Evolutionary conservation across 2,797 vertebrate genomes (phyloP), one percentile per base, ranked within the genome.

Genomic region (Acanthiza pusilla): DNA sequence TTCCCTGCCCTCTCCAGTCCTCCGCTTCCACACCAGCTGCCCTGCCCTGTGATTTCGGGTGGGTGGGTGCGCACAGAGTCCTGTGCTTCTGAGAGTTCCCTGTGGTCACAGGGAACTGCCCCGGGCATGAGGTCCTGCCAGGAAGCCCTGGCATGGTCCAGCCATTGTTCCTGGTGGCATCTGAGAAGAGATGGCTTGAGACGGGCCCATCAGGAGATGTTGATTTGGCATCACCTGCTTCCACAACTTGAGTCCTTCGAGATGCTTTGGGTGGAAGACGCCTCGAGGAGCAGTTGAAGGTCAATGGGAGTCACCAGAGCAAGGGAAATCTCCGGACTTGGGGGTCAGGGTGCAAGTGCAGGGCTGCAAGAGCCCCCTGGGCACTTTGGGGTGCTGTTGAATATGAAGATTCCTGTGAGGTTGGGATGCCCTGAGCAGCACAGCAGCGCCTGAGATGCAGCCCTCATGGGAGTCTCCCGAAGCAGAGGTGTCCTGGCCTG

Each of bases 1-100:
- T 30, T 60, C 79, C 92, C 91, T 91, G 50, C 43, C 91, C 58
- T 79, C 32, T 43, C 60, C 66, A 53, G 43, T 20, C 68, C 43
- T 72, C 14, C 23, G 89, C 96, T 97, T 96, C 96, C 97, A 93
- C 94, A 77, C 68, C 74, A 70, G 67, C 88, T 87, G 48, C 16
- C 73, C 73, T 47, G 60, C 16, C 73, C 73, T 47, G 60, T 8
- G 10, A 22, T 84, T 66, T 14, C 0, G 6, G 36, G 30, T 17
- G 18, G 67, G 60, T 10, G 10, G 77, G 27, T 0, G 1, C 16
- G 58, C 48, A 27, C 47, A 32, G 34, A 29, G 51, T 66, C 53
- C 63, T 3, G 7, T 0, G 1, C n/a, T 80, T 34, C 5, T 0
- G 1, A 75, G 90, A 71, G 50, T 8, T 57, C 38, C 42, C 36